Percentiles rank a stretch among this genome's conserved stretches.
Evolutionary conservation across 2,888 invertebrate genomes (phyloP).

Genomic region (Liodrosophila aerea): DNA sequence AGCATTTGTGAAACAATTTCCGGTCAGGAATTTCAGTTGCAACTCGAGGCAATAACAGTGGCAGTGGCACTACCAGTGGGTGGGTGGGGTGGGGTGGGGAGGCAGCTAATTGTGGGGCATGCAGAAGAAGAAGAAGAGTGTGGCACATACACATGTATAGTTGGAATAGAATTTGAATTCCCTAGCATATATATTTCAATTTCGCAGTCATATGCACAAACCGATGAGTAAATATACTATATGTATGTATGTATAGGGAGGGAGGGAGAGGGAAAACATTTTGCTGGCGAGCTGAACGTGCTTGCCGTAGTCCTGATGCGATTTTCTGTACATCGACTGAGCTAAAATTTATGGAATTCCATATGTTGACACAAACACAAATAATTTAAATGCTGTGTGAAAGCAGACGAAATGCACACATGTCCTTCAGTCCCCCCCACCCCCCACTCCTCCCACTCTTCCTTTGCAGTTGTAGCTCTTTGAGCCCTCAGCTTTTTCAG

Average conservation of each 20-base stretch:
- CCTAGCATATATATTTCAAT: conserved; percentile 46
- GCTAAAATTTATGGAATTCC: conserved; percentile 66
- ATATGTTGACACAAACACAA: conserved; percentile 73
- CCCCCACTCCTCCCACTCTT: not conserved
- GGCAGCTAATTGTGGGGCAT: conserved; percentile 3
- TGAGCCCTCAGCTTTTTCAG: conserved; percentile 58
- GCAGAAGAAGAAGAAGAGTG: not conserved
- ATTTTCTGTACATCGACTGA: conserved; percentile 47
- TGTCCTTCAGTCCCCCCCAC: not conserved
- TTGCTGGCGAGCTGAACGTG: conserved; percentile 25
- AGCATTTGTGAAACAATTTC: conserved; percentile 73
- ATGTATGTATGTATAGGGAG: not conserved
- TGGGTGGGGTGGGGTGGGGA: not conserved
- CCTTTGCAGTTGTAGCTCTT: conserved; percentile 26
- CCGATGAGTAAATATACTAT: conserved; percentile 33
- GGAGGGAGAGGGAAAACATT: not conserved
- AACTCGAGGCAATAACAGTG: conserved; percentile 40
- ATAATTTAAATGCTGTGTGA: conserved; percentile 67
- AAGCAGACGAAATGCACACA: conserved; percentile 48
- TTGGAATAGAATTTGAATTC: conserved; percentile 37
- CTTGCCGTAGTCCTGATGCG: conserved; percentile 29
- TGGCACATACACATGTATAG: conserved; percentile 1
- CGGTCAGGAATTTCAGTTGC: conserved; percentile 68
- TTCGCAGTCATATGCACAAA: conserved; percentile 35
- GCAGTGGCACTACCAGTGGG: not conserved